Percentiles rank a stretch among this genome's conserved stretches.
Evolutionary conservation across 2,888 invertebrate species (phyloP).

Genomic region (Proisotoma minuta): DNA sequence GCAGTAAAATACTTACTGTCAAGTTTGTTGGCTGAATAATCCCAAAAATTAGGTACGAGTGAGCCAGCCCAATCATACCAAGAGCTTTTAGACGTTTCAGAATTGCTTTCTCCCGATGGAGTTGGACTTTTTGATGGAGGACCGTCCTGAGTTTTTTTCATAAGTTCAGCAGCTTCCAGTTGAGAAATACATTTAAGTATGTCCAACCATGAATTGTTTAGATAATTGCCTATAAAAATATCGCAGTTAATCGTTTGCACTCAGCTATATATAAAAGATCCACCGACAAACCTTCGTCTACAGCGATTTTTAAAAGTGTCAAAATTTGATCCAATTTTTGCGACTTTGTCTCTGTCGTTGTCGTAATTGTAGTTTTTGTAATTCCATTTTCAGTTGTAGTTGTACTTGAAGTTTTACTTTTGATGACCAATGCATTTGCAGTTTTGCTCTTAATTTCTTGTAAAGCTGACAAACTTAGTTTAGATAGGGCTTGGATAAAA

Average conservation of each 20-base stretch:
- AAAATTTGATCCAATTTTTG: slow-evolving; percentile 36
- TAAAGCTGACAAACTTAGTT: slow-evolving; percentile 26
- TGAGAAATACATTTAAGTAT: slow-evolving; percentile 39
- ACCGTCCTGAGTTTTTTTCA: slow-evolving; percentile 6
- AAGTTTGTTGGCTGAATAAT: slow-evolving; percentile 20
- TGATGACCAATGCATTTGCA: slow-evolving; percentile 29
- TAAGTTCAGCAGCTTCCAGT: slow-evolving; percentile 29
- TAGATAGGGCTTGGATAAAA: slow-evolving; percentile 31
- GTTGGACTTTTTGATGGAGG: slow-evolving; percentile 8
- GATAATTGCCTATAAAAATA: slow-evolving; percentile 28
- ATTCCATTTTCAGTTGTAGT: slow-evolving; percentile 41
- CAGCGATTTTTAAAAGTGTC: slow-evolving; percentile 34
- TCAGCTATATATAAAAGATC: too few species aligned
- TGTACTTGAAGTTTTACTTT: slow-evolving; percentile 28
- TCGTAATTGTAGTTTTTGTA: slow-evolving; percentile 37
- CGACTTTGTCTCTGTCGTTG: slow-evolving; percentile 40
- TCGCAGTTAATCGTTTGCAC: not conserved
- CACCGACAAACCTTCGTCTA: slow-evolving; percentile 36
- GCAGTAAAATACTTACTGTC: slow-evolving; percentile 27
- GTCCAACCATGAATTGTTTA: slow-evolving; percentile 35
- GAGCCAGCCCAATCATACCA: slow-evolving; percentile 34
- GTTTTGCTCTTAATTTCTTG: slow-evolving; percentile 35
- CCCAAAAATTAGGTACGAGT: slow-evolving; percentile 30
- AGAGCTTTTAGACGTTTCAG: not conserved
- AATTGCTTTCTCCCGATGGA: too few species aligned